These are phyloP conservation scores for Lasioglossum vierecki DNA, from an alignment of 2,888 invertebrate genomes.

Conservation along the genomic window DNA sequence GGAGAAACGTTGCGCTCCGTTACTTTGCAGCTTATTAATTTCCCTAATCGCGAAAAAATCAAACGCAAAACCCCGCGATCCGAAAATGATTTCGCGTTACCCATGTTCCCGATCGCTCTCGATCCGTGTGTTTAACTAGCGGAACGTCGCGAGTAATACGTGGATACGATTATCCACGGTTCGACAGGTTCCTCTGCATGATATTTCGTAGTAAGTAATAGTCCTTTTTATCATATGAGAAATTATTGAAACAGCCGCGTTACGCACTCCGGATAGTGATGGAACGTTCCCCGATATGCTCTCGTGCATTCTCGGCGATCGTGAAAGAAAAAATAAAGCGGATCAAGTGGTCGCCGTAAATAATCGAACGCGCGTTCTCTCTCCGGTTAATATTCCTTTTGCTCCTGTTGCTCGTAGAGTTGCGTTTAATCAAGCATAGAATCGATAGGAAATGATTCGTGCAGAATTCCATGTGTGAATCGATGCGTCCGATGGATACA, in stretches of 20 bases:
- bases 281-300: neutral
- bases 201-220: constrained; percentile 47
- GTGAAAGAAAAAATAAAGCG: neutral
- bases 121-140: constrained; percentile 42
- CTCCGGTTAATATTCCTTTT: neutral
- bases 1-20: neutral
- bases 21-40: constrained; percentile 4
- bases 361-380: neutral
- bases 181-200: constrained; percentile 45
- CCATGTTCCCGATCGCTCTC: constrained; percentile 27
- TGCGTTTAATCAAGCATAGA: constrained; percentile 17
- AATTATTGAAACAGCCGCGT: neutral
- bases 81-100: constrained; percentile 59
- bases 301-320: neutral
- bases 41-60: neutral
- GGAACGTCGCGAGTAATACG: constrained; percentile 23
- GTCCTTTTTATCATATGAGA: constrained; percentile 36
- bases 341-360: constrained; percentile 6
- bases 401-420: neutral
- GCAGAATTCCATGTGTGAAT: constrained; percentile 19
- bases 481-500: constrained; percentile 9
- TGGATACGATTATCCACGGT: constrained; percentile 54
- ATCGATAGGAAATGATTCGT: constrained; percentile 31
- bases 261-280: neutral
- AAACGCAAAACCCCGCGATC: constrained; percentile 11